Base-by-base conservation (phyloP, 2,888 invertebrate genomes). In the Oscheius sp. region DNA sequence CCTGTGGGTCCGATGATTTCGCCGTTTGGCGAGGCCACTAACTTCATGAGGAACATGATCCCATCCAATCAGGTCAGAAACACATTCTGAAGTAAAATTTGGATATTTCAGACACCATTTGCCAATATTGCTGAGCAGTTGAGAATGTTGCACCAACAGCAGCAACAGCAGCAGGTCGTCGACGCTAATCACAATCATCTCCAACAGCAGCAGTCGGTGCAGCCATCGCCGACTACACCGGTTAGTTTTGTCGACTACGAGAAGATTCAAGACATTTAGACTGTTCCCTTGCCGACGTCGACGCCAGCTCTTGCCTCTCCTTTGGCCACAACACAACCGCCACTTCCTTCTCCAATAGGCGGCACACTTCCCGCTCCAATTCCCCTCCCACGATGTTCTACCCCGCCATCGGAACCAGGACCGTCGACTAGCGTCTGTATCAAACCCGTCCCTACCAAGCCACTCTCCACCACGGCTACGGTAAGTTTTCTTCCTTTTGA, bases 1-100 rank as follows among this genome's bases (percentile, higher is more conserved):
- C 35, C 52, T 0, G 66, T 52, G 29, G 16, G 12, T 49, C 66
- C 66, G n/a, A 16, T 66, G 49, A 25, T 52, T 18, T 21, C 18
- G 23, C 66, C 66, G n/a, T 66, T 66, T 35, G 66, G 66, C 13
- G 66, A 52, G 18, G 52, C 66, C n/a, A 66, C 66, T 9, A 29
- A 49, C 27, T 25, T 52, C 66, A 46, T 66, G 52, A 25, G 66
- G 29, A 63, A 43, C 25, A 43, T 21, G 13, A 18, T 49, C 35
- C 23, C 46, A 23, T 27, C 52, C 16, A 25, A 7, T 13, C 49
- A 46, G 49, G 66, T 29, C 1, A 49, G 49, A 13, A 16, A 3
- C 3, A 5, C 21, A 2, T 49, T 13, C 49, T 13, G n/a, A 13
- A 13, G 16, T 5, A 49, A 13, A 5, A 3, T 6, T 6, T 3